Evolutionary conservation across 2,888 invertebrate species (phyloP), one percentile per base, ranked within the genome.

Genomic region (Odontocerum albicorne): DNA sequence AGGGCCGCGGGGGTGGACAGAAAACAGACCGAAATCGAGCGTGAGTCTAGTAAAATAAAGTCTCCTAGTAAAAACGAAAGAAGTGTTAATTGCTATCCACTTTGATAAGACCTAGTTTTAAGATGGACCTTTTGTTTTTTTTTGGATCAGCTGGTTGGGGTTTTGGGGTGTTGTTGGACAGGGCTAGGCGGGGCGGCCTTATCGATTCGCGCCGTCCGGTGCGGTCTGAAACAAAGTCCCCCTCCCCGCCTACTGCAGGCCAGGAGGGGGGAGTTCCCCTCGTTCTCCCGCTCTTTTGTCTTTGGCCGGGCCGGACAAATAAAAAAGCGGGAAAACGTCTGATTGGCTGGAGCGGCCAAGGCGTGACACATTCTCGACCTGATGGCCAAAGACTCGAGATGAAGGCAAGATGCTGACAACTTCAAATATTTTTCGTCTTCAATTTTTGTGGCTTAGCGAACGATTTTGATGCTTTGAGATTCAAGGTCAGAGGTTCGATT

Each of bases 201-300:
- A 74, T 75, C 73, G 76, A 75, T 76, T 74, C 72, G 74, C 75
- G 72, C 75, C 77, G 76, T 78, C 74, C 64, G 64, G 64, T 61
- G 52, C 62, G 44, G 55, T 47, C 55, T 61, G 59, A 52, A 53
- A 55, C 53, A 57, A 60, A 55, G 49, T 60, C 75, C 73, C 72
- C 70, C 66, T 62, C 70, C 66, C 68, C 71, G 70, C 71, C 72
- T 65, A 62, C 70, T 68, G 70, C 70, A 65, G 70, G 75, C 77
- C 77, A 78, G 75, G 76, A 68, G 72, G 70, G 69, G 67, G 70
- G 66, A 65, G 65, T 64, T 69, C 67, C 67, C 67, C n/a, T 42
- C 49, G 70, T 66, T 63, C 61, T 62, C 32, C 47, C 40, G 55
- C 33, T 49, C 40, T 50, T 61, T 54, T 54, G 58, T 56, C 59